Conservation (phyloP, 1,140 invertebrate genomes). For the Centruroides vittatus region DNA sequence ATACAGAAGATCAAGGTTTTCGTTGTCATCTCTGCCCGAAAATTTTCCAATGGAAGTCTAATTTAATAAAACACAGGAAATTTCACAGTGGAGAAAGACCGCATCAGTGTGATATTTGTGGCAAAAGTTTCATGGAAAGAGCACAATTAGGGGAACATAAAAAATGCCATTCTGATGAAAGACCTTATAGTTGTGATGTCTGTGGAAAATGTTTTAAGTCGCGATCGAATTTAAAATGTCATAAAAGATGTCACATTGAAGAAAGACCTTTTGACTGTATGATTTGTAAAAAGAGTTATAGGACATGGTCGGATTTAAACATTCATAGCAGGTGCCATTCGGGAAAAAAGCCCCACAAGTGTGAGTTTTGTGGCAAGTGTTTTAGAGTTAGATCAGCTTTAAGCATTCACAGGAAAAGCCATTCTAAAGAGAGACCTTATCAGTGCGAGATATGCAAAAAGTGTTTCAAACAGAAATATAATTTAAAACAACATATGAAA, state of each 20-base stretch:
- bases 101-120: neutral
- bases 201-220: neutral
- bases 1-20: neutral
- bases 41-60: neutral
- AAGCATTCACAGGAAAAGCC: neutral
- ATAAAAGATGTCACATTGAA: neutral
- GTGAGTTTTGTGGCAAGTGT: neutral
- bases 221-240: neutral
- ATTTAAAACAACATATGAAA: slow-evolving; percentile 24
- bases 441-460: too few relatives aligned
- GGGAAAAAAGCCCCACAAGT: neutral
- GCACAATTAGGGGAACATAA: neutral
- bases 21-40: neutral
- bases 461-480: too few relatives aligned
- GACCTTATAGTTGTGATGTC: neutral
- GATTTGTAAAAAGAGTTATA: neutral
- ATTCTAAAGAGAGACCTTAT: too few relatives aligned
- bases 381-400: neutral
- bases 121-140: neutral
- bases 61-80: neutral
- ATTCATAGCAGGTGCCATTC: neutral
- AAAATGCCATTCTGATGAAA: neutral
- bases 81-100: neutral
- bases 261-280: neutral
- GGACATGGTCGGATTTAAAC: neutral